A percentile compares a stretch with the other conserved stretches of the same genome.
These are phyloP conservation scores for Macrotrachela quadricornifera DNA, from an alignment of 1,140 invertebrate species.

Conservation along the genomic window DNA sequence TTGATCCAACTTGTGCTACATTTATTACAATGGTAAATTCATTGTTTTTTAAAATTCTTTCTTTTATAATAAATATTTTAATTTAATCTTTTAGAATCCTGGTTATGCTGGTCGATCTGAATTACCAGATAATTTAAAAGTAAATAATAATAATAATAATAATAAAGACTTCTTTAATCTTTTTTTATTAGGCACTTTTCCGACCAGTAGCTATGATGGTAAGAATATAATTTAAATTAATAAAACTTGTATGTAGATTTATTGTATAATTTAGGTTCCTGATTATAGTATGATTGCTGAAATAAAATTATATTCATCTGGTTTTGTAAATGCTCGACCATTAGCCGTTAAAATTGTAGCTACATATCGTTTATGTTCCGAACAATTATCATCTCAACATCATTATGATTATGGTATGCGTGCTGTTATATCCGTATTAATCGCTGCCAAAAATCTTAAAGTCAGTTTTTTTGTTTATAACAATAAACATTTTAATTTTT, in stretches of 20 bases:
- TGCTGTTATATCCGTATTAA: constrained; percentile 41
- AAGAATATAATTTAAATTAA: too few species aligned
- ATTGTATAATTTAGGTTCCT: constrained; percentile 35
- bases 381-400: constrained; percentile 73
- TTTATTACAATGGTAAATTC: constrained; percentile 76
- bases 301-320: constrained; percentile 73
- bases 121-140: constrained; percentile 74
- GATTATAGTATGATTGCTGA: constrained; percentile 83
- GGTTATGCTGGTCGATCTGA: constrained; percentile 73
- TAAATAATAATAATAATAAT: constrained; percentile 1
- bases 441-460: constrained; percentile 50
- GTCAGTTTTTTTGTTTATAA: constrained; percentile 48
- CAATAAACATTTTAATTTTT: too few species aligned
- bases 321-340: constrained; percentile 66
- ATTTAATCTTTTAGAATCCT: constrained; percentile 54
- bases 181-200: constrained; percentile 47
- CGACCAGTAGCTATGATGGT: constrained; percentile 90
- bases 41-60: too few species aligned
- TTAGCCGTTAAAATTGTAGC: constrained; percentile 80
- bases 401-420: constrained; percentile 80
- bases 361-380: constrained; percentile 71
- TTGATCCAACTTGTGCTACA: constrained; percentile 73
- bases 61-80: too few species aligned
- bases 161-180: too few species aligned
- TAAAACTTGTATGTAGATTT: too few species aligned